Base-by-base conservation (phyloP, 2,888 invertebrate species). In the Perithous albicinctus region DNA sequence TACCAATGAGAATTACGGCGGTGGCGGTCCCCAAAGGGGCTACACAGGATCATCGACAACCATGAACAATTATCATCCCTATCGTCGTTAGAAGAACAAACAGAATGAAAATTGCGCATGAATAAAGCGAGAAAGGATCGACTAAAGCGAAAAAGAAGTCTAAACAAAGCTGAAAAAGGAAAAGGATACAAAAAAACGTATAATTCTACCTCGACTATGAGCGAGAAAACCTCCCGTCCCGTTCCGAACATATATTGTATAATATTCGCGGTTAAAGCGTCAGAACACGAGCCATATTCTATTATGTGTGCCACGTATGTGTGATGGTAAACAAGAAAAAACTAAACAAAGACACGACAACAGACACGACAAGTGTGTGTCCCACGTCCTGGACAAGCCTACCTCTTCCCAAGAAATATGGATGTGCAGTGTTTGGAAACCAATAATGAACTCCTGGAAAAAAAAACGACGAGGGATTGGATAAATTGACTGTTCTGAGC, bases 21-120 rank as follows among this genome's bases (percentile, higher is more conserved):
- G 84, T 35, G 88, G 88, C 74, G 91, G 91, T 43, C 91, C 91
- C 80, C 90, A 90, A 87, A 88, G 90, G 86, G 88, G 88, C 84
- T 90, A 91, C 79, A 79, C 89, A 63, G 89, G 88, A 83, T 83
- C 89, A 46, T 83, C 90, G 69, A 83, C 87, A 83, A 89, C 83
- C 87, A 85, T 84, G 87, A 91, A 88, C 89, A 91, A 89, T 87
- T 92, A 91, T 82, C 91, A 92, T 88, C 91, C 91, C 41, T 92
- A 92, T 77, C 91, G 91, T 77, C 91, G 91, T 86, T 92, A 90
- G 80, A 79, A 70, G 69, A 73, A 43, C 23, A 75, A 48, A 63
- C 61, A 56, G 6, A 23, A 76, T 64, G n/a, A 23, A 69, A 51
- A 59, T 59, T 12, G 32, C 35, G 26, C 41, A n/a, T 48, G 54